phyloP scores from a whole-genome alignment of 2,113 vertebrate genomes.

The Numida meleagris region DNA sequence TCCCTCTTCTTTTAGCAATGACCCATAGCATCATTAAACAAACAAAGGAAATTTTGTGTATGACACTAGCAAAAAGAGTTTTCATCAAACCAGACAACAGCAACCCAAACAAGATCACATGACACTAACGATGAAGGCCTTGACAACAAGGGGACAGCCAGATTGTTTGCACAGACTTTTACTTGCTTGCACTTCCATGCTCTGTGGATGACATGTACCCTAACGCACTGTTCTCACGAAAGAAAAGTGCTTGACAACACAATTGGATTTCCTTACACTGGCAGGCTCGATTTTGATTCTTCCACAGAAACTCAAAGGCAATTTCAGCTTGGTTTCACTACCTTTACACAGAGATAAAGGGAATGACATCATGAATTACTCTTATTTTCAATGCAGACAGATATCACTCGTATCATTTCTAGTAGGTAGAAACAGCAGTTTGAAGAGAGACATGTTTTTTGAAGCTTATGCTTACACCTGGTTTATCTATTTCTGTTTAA shows the following conservation, averaged over 20 bases:
- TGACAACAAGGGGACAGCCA: neutral
- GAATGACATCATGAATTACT: neutral
- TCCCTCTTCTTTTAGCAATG: neutral
- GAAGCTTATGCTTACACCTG: neutral
- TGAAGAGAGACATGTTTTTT: neutral
- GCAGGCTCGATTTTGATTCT: neutral
- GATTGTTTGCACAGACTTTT: neutral
- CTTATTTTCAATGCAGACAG: neutral
- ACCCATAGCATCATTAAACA: neutral
- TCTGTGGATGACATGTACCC: accelerated
- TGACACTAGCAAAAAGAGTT: neutral
- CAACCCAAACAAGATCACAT: neutral
- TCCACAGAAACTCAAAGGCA: neutral
- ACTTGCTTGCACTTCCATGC: neutral
- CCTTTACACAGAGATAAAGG: neutral
- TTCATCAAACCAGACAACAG: neutral
- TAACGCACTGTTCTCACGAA: neutral
- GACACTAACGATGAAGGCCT: neutral
- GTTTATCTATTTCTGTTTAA: neutral
- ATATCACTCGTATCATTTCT: neutral
- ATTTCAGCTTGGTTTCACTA: neutral
- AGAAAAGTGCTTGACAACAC: neutral
- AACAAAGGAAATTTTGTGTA: neutral
- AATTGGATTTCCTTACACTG: neutral
- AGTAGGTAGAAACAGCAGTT: neutral